Evolutionary conservation across 1,140 invertebrate species (phyloP), one percentile per base, ranked within the genome.

Genomic region (Sycobia sp.): DNA sequence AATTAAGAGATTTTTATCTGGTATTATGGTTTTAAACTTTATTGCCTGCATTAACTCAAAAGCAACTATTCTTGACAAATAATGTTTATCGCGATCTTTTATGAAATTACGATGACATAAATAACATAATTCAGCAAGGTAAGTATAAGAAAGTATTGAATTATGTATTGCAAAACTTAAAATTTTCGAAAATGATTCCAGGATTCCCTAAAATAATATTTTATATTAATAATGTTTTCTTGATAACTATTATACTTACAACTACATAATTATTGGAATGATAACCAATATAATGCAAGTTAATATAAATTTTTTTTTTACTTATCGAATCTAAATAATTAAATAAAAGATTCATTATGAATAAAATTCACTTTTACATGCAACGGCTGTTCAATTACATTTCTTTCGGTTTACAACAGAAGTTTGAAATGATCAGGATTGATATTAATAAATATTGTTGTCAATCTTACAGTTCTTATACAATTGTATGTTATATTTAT

Each of bases 141-240:
- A 88, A 46, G 89, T 88, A 71, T 98, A 92, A 62, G 92, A 89
- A 29, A 98, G 82, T n/a, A 86, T 84, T 61, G 89, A 91, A 73
- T 94, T 92, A 80, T 97, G 95, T 41, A 99, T 90, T 4, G 90
- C 87, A 76, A 93, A 94, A 74, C 92, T 92, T 23, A 99, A 76
- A 49, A 98, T 88, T 84, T 98, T 99, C 0, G 94, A 92, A 76
- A 98, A 97, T n/a, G 95, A 93, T 73, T 99, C 97, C 60, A 98
- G 78, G 74, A 96, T 88, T 27, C 86, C 86, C 89, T 89, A 71
- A 67, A 84, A 81, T 63, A 60, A 22, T 49, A 51, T 16, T 16
- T 29, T 27, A 38, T 43, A 44, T 50, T n/a, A n/a, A n/a, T n/a
- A n/a, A n/a, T n/a, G n/a, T n/a, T n/a, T n/a, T n/a, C n/a, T n/a